phyloP scores from a whole-genome alignment of 2,888 invertebrate genomes.

The Gastracanthus pulcherrimus region DNA sequence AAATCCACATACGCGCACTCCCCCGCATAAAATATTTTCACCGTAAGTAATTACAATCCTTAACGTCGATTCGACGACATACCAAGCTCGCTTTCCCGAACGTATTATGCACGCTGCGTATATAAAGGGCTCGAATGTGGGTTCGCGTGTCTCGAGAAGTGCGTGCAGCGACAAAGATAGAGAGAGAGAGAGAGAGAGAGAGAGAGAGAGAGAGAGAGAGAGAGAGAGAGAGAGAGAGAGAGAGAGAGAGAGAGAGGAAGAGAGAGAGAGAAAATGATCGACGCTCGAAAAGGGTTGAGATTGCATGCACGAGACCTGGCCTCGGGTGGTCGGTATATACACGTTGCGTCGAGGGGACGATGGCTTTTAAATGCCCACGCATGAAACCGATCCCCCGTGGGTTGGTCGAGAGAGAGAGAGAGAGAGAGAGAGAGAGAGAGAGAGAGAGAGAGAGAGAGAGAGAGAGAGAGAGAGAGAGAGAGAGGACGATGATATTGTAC shows the following conservation, averaged over 20 bases:
- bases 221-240: too few species aligned
- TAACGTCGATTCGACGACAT: neutral
- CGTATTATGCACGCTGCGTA: neutral
- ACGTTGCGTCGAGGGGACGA: neutral
- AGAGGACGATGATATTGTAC: neutral
- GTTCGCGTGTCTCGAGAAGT: neutral
- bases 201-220: too few species aligned
- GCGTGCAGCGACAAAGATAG: neutral
- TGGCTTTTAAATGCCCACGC: conserved; percentile 42
- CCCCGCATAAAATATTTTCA: neutral
- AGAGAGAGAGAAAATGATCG: neutral
- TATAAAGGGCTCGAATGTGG: neutral
- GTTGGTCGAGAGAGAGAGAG: too few species aligned
- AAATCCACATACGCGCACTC: too few species aligned
- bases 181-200: too few species aligned
- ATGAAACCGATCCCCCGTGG: neutral
- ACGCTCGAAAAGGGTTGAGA: neutral
- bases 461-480: too few species aligned
- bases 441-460: conserved; percentile 35
- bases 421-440: too few species aligned
- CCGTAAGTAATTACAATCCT: neutral
- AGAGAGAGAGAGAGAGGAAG: too few species aligned
- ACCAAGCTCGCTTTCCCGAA: neutral
- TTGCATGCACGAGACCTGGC: neutral
- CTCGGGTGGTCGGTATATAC: neutral